Base-by-base conservation (phyloP, 2,888 invertebrate species). In the Agonopterix heracliana region DNA sequence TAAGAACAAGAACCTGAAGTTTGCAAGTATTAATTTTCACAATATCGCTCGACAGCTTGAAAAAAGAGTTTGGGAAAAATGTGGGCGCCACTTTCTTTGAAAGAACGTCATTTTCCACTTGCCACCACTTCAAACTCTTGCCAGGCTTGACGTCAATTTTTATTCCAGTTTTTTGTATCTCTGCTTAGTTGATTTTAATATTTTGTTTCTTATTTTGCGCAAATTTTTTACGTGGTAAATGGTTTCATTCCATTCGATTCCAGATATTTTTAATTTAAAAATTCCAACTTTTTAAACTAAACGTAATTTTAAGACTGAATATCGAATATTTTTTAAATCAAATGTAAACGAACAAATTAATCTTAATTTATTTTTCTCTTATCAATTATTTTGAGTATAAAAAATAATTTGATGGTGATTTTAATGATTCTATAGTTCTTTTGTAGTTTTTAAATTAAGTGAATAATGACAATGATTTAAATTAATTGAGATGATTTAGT, bases 251-350 rank as follows among this genome's bases (percentile, higher is more conserved):
- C 57, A 57, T 54, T 59, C 54, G 26, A 26, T 26, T 26, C 26
- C 26, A 26, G 26, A 26, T 26, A 55, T 56, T 53, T 57, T 47
- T 49, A 46, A 38, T 53, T 59, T 55, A 43, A 47, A 49, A 10
- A 53, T 52, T 52, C 51, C 47, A 55, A 48, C 50, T 54, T 53
- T 55, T 54, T 54, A 49, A 55, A 41, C 26, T 26, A 26, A 9
- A 55, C 54, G 54, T 60, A 55, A 60, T 54, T 50, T 53, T 43
- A 71, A 71, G 70, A 71, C 69, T 71, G 71, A 71, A 52, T 64
- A 58, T 57, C 54, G 52, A 59, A 55, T 62, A 60, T 61, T 60
- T 60, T 50, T 54, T 48, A 47, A 48, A 46, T 54, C 54, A 35
- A 34, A 17, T 44, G 48, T 34, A 42, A 34, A 46, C 38, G 44